Evolutionary conservation across 2,113 vertebrate species (phyloP), one percentile per base, ranked within the genome.

Genomic region (Orientallactaga bullata): DNA sequence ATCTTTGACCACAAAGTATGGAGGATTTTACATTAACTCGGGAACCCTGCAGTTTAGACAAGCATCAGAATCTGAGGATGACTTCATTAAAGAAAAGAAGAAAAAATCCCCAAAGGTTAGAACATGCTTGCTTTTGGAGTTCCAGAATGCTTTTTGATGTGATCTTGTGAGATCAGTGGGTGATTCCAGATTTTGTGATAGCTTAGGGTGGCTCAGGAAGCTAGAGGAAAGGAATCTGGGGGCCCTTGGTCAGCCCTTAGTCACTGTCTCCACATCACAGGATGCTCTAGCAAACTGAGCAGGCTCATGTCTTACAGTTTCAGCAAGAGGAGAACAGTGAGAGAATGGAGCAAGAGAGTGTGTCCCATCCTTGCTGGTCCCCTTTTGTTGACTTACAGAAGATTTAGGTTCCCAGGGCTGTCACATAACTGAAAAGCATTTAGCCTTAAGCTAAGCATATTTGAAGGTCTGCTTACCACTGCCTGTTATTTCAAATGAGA

Each of bases 1-100:
- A 58, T 99, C 99, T 87, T 98, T 99, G 89, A 99, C 98, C 3
- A 99, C 99, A 0, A 99, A 99, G 91, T 98, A 99, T 8, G 99
- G 99, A 93, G 99, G 99, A 11, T 99, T 99, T 98, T 99, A 99
- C 87, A 98, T 99, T 96, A 99, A 99, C 97, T 99, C 98, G 0
- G 99, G 99, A 51, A 98, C 98, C 0, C 98, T 99, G 79, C 98
- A 99, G 20, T 99, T 99, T 97, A 98, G 99, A 30, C 98, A 98
- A 32, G 98, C 98, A 0, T 99, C 99, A 0, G 99, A 99, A 76
- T 98, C 98, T 0, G 99, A 99, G 73, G 98, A 99, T 65, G 98
- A 99, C 77, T 96, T 97, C 21, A 94, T 98, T 71, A 98, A 98
- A 68, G 98, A 98, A 93, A 98, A 98, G 92, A 98, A 99, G 97